These are phyloP conservation scores for Papilio machaon DNA, from an alignment of 1,140 invertebrate genomes.

Conservation along the genomic window DNA sequence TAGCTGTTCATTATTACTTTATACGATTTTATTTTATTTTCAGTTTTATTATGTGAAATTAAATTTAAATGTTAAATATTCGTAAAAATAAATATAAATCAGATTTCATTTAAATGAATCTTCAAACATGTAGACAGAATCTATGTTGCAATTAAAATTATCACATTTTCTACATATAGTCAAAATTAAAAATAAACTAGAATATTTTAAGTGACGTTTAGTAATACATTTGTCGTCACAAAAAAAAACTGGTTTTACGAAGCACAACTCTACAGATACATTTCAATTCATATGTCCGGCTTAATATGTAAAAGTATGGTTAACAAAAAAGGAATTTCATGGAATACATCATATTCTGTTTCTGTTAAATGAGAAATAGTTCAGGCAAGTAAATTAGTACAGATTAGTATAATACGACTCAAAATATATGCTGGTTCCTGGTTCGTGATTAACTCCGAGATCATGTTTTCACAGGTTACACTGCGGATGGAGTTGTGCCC, in stretches of 20 bases:
- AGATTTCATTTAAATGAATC: background rate
- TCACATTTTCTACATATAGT: background rate
- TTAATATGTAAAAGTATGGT: background rate
- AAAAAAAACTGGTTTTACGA: background rate
- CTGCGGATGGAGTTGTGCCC: no score
- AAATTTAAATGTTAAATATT: background rate
- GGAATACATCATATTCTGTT: background rate
- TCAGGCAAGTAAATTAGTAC: no score
- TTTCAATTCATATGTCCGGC: slow-evolving; percentile 17
- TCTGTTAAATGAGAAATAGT: no score
- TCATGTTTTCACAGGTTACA: no score
- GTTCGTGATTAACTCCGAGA: no score
- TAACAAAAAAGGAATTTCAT: background rate
- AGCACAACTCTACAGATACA: background rate
- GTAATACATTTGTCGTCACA: background rate
- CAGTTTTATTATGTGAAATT: background rate
- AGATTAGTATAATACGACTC: no score
- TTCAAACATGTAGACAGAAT: background rate
- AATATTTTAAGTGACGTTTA: background rate
- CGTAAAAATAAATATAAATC: background rate
- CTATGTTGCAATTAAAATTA: no score
- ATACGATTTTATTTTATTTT: background rate
- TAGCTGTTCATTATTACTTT: background rate
- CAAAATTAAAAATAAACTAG: background rate
- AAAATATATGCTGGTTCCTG: no score